Conservation (phyloP, 2,888 invertebrate genomes). For the Callyntrura sp. region DNA sequence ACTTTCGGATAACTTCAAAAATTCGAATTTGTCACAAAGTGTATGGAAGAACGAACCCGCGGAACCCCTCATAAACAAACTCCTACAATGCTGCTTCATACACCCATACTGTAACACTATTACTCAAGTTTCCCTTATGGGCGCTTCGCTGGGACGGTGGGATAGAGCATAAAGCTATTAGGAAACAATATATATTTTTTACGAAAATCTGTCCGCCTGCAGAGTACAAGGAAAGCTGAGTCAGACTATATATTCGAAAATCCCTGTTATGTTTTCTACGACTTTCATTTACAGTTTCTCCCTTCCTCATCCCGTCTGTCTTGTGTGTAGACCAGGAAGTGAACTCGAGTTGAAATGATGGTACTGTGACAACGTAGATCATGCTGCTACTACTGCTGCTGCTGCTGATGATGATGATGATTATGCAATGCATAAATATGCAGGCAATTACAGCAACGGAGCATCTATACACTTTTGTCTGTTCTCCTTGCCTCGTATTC, state of each 20-base stretch:
- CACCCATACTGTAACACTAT: not conserved
- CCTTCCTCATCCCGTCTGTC: not conserved
- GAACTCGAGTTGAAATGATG: slow-evolving; percentile 38
- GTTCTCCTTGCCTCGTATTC: not conserved
- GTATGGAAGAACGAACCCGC: no score
- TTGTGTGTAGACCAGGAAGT: slow-evolving; percentile 61
- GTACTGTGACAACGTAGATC: not conserved
- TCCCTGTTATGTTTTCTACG: not conserved
- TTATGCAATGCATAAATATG: slow-evolving; percentile 58
- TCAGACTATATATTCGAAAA: slow-evolving; percentile 2
- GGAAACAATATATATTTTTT: slow-evolving; percentile 17
- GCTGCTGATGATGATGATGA: not conserved
- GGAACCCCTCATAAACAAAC: no score
- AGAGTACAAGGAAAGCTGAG: not conserved
- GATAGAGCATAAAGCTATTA: not conserved
- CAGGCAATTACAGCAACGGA: not conserved
- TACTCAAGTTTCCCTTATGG: not conserved
- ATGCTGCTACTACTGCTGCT: no score
- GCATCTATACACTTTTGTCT: slow-evolving; percentile 1
- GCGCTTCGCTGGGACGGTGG: not conserved
- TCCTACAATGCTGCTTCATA: not conserved
- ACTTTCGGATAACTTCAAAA: no score
- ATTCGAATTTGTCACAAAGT: no score
- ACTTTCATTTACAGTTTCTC: not conserved
- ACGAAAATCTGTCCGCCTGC: not conserved